Evolutionary conservation across 2,797 vertebrate species (phyloP), one percentile per base, ranked within the genome.

Genomic region (Triplophysa bombifrons): DNA sequence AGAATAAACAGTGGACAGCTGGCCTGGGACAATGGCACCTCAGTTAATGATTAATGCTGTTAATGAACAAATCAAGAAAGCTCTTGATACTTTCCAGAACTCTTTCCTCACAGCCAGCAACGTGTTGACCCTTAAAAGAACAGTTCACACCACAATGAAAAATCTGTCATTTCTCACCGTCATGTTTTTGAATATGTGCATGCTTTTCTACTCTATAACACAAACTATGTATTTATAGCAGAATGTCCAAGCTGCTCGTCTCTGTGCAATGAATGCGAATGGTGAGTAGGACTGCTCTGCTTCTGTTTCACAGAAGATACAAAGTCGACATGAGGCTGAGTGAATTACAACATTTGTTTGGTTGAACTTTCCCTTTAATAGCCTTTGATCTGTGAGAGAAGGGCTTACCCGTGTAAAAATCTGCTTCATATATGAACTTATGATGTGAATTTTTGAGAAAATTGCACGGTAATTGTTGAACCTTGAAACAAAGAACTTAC

Each of bases 11-110:
- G 87, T 83, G 84, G 92, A 92, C 93, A 94, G 91, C 91, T 93
- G 90, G 91, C 82, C 86, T 85, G 87, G 89, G 90, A 93, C 90
- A 93, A 93, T 92, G 88, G 88, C 89, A 90, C 90, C 90, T 93
- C 89, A 91, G 93, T 93, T 93, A 93, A 93, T 93, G 90, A 94
- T 94, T 94, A 93, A 93, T 92, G 87, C 89, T 88, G 91, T 90
- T 93, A 92, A 93, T 93, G 90, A 93, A 91, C 91, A 91, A 89
- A 76, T 80, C 79, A 74, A 27, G 46, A 76, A 65, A 80, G 27
- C 76, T 79, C 71, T 70, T 55, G 82, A 85, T 86, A 85, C 89
- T 86, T 87, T 90, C 86, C 86, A 88, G 85, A 91, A 89, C 84
- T 86, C 86, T 88, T 88, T 41, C 78, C 84, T 83, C 73, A 80